Evolutionary conservation across 2,888 invertebrate species (phyloP), one percentile per base, ranked within the genome.

Genomic region (Platycnemis pennipes): DNA sequence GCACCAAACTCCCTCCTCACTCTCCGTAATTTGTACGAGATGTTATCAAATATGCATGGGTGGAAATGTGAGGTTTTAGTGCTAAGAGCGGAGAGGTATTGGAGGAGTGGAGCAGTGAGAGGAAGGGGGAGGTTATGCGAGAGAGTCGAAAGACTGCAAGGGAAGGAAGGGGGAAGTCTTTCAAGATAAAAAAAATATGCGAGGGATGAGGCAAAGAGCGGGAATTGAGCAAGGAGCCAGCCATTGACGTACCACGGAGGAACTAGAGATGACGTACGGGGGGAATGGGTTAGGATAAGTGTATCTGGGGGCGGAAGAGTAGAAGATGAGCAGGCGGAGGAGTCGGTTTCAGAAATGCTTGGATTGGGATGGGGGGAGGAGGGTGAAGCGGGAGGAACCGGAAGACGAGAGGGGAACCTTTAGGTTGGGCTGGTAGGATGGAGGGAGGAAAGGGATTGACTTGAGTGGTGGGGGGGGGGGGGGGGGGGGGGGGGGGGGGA

Each of bases 21-120:
- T 56, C 31, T 49, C 37, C 19, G 45, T 56, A 91, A 91, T 91
- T 91, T 56, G 91, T n/a, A n/a, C 63, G n/a, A 42, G 63, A 49
- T 63, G n/a, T 44, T 45, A 91, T 91, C 69, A 91, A 91, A 91
- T 91, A 91, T 91, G 91, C 63, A 91, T 91, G 91, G n/a, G n/a
- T 91, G 91, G 91, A 91, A 63, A 91, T 44, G 44, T 44, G 42
- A 44, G 44, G 63, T 69, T 69, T 63, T 91, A 53, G 42, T 56
- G 56, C 4, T 56, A 89, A 91, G 63, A 42, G n/a, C 31, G 22
- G n/a, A 63, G 56, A 53, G 42, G 31, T 26, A 63, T 63, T 13
- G 26, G 26, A n/a, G n/a, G n/a, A n/a, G n/a, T n/a, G 89, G 63
- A 42, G 7, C 0, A 42, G 56, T 26, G 16, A 63, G 42, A 53